Evolutionary conservation across 2,888 invertebrate species (phyloP).

Genomic region (Drosophila yooni): DNA sequence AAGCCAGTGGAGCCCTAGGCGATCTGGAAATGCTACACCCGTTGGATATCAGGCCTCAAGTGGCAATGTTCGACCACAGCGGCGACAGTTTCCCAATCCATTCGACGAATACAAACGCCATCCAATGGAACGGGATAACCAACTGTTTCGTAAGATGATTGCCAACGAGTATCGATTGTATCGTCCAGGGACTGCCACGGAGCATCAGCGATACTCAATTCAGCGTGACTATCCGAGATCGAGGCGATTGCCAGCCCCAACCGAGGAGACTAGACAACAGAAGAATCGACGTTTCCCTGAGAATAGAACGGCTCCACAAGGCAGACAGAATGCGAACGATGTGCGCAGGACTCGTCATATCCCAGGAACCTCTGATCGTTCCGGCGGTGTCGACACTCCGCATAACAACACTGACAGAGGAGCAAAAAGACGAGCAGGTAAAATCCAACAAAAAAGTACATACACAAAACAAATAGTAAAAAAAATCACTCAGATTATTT

Average conservation of each 20-base stretch:
- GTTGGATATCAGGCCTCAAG: conserved; percentile 35
- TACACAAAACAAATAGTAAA: background rate
- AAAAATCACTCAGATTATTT: conserved; percentile 4
- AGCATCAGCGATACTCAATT: conserved; percentile 20
- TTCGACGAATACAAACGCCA: conserved; percentile 29
- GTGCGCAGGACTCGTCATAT: conserved; percentile 7
- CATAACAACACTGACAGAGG: conserved; percentile 10
- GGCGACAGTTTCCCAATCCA: background rate
- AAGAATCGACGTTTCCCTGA: conserved; percentile 24
- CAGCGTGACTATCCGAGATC: conserved; percentile 16
- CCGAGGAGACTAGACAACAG: conserved; percentile 20
- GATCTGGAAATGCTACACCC: conserved; percentile 27
- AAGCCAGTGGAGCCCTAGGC: background rate
- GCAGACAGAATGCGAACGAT: conserved; percentile 10
- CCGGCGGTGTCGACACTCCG: background rate
- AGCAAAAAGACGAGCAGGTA: conserved; percentile 23
- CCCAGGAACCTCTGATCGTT: conserved; percentile 2
- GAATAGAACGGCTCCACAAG: conserved; percentile 1
- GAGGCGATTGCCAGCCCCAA: conserved; percentile 2
- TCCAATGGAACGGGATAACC: conserved; percentile 25
- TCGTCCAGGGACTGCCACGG: conserved; percentile 18
- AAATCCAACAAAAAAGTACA: background rate
- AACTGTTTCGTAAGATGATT: conserved; percentile 30
- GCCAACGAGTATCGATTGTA: conserved; percentile 38
- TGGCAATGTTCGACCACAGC: conserved; percentile 17